Percentiles rank a stretch among this genome's conserved stretches.
These are phyloP conservation scores for Lasioglossum pauxillum DNA, from an alignment of 2,888 invertebrate genomes.

Conservation along the genomic window DNA sequence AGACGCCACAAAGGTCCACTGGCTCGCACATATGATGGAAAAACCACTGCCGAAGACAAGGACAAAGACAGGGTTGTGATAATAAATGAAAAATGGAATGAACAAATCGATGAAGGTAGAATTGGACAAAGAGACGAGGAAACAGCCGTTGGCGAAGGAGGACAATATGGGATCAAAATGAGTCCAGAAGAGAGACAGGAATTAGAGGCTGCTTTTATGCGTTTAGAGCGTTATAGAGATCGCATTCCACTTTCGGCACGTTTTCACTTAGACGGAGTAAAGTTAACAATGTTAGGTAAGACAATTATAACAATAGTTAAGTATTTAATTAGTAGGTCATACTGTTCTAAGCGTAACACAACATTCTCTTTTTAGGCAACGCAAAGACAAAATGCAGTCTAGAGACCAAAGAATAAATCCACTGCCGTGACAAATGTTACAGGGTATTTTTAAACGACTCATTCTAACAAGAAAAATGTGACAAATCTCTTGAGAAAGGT, in stretches of 20 bases:
- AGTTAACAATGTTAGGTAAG: background rate
- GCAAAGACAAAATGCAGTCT: background rate
- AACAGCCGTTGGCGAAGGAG: no score
- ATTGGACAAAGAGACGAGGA: background rate
- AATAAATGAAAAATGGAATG: background rate
- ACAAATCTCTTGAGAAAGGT: background rate
- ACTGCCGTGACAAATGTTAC: background rate
- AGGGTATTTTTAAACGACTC: background rate
- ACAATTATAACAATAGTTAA: background rate
- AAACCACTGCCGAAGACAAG: background rate
- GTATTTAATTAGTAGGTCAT: background rate
- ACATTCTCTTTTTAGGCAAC: background rate
- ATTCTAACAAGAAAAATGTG: background rate
- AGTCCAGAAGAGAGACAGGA: background rate
- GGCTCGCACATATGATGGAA: background rate
- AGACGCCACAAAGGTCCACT: background rate
- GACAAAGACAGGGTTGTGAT: background rate
- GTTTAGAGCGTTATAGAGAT: background rate
- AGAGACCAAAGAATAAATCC: background rate
- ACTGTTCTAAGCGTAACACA: background rate
- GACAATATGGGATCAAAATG: background rate
- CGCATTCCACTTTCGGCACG: background rate
- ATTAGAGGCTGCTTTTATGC: background rate
- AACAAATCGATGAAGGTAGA: background rate
- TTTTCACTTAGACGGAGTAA: background rate